Evolutionary conservation across 1,140 invertebrate species (phyloP), one percentile per base, ranked within the genome.

Genomic region (Stenopsyche tienmushanensis): DNA sequence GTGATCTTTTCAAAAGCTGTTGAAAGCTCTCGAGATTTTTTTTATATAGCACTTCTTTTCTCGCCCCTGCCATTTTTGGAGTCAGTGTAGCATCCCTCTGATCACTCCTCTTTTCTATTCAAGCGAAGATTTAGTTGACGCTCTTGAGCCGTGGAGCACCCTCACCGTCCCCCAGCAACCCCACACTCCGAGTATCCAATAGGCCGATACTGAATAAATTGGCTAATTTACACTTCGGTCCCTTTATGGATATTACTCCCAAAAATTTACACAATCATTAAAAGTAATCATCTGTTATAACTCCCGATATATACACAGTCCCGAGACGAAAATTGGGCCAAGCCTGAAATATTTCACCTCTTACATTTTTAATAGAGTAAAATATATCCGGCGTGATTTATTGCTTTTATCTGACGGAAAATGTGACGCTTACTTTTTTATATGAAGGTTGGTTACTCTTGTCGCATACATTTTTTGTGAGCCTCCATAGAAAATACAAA

Each of bases 141-240:
- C 17, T 29, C 29, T 42, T 24, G 52, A 54, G 52, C 24, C 18
- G 21, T 47, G 2, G 25, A 21, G 52, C 29, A 13, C 5, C 29
- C 29, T 34, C 29, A 34, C 29, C 29, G 13, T 34, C 13, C 5
- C 29, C 29, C 29, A 8, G 17, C 44, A 9, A n/a, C n/a, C n/a
- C n/a, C n/a, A n/a, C n/a, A n/a, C n/a, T n/a, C n/a, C n/a, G n/a
- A n/a, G n/a, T n/a, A n/a, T n/a, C 55, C 55, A 29, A 44, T 42
- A 45, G 41, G 39, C 29, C 24, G 55, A 58, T 58, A 45, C 55
- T 58, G 55, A 58, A 58, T 58, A 58, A 58, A 58, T 58, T 58
- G 55, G 41, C 55, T 58, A 58, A 58, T 58, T 58, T 58, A 58
- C 55, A 58, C 55, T 34, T 34, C 29, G 29, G 29, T 34, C 29